Percentiles rank a stretch among this genome's conserved stretches.
Evolutionary conservation across 2,113 vertebrate genomes (phyloP).

Genomic region (Prunella fulvescens): DNA sequence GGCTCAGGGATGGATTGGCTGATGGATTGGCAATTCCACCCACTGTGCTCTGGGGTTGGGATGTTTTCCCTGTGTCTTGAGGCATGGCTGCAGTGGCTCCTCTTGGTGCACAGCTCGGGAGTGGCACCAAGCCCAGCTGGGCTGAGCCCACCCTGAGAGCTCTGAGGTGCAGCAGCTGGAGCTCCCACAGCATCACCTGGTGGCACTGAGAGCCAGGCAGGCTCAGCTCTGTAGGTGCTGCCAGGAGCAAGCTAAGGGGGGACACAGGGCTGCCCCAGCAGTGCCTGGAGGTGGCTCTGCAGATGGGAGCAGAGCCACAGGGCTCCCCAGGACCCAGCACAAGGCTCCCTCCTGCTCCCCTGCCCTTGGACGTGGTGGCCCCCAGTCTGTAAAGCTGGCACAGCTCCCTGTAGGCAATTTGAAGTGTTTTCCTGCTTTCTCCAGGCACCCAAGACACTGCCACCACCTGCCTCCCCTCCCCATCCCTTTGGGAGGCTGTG

Average conservation of each 20-base stretch:
- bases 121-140: neutral
- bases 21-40: neutral
- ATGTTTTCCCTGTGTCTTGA: neutral
- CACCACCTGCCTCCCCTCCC: neutral
- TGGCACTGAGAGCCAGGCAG: neutral
- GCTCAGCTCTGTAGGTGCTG: neutral
- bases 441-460: neutral
- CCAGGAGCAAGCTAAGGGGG: neutral
- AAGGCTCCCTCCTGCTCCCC: fast-evolving
- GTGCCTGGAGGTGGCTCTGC: neutral
- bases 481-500: neutral
- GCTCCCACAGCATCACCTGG: neutral
- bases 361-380: neutral
- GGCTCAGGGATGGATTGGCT: neutral
- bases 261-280: neutral
- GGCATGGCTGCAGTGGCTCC: neutral
- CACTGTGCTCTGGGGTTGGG: neutral
- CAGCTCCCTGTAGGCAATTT: neutral
- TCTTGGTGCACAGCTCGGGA: neutral
- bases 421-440: neutral
- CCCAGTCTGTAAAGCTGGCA: neutral
- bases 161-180: neutral
- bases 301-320: neutral
- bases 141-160: neutral
- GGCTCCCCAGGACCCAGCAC: neutral